phyloP scores from a whole-genome alignment of 2,797 vertebrate genomes.

The Knipowitschia caucasica region DNA sequence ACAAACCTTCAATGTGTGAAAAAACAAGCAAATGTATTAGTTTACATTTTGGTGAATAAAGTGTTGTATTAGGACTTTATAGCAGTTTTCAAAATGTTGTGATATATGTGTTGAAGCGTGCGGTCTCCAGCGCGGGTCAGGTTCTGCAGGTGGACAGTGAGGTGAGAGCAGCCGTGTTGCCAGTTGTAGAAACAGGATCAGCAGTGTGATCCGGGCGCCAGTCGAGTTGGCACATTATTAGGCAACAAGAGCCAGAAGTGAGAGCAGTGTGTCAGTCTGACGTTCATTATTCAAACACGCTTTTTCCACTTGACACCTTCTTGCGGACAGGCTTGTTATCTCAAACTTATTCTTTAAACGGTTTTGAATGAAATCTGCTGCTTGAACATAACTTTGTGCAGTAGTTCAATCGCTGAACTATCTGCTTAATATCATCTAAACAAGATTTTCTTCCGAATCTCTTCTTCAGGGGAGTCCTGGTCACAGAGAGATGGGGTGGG shows the following conservation, averaged over 20 bases:
- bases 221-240: conserved; percentile 36
- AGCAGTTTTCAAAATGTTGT: too few relatives aligned
- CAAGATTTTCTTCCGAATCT: too few relatives aligned
- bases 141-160: conserved; percentile 33
- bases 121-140: conserved; percentile 11
- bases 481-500: too few relatives aligned
- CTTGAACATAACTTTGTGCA: not conserved
- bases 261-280: conserved; percentile 30
- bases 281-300: conserved; percentile 36
- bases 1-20: too few relatives aligned
- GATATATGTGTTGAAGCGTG: too few relatives aligned
- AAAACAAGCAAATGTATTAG: too few relatives aligned
- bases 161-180: conserved; percentile 37
- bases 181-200: conserved; percentile 29
- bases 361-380: not conserved
- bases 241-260: conserved; percentile 35
- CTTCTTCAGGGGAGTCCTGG: too few relatives aligned
- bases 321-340: not conserved
- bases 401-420: too few relatives aligned
- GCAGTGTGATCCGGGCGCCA: conserved; percentile 32
- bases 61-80: too few relatives aligned
- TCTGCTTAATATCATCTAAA: too few relatives aligned
- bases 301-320: conserved; percentile 12
- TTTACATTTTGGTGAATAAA: too few relatives aligned
- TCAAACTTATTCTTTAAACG: not conserved